phyloP scores from a whole-genome alignment of 2,113 vertebrate genomes.

The Leptosomus discolor region DNA sequence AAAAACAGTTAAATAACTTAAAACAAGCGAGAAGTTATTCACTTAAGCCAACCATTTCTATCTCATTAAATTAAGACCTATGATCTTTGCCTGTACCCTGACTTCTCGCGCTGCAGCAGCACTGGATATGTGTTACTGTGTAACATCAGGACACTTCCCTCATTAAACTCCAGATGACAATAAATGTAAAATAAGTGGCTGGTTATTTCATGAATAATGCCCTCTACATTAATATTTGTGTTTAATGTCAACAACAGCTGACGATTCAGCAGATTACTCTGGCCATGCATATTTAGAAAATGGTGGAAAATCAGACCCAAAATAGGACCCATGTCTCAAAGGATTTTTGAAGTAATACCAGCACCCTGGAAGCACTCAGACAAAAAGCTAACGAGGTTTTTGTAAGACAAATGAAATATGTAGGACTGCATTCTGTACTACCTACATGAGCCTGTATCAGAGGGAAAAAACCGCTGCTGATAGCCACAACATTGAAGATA shows the following conservation, averaged over 20 bases:
- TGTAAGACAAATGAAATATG: background rate
- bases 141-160: background rate
- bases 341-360: background rate
- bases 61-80: background rate
- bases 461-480: background rate
- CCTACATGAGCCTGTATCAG: background rate
- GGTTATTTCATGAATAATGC: background rate
- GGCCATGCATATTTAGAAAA: background rate
- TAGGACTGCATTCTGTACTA: background rate
- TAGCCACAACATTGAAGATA: background rate
- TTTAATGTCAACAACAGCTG: background rate
- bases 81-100: background rate
- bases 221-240: background rate
- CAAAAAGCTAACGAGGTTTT: background rate
- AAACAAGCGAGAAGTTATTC: background rate
- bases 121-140: too few relatives aligned
- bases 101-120: background rate
- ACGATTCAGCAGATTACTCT: background rate
- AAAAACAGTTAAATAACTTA: background rate
- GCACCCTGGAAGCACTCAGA: background rate
- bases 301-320: background rate
- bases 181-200: background rate
- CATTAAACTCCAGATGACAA: background rate
- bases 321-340: background rate
- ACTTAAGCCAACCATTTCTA: background rate